These are phyloP conservation scores for Antheraea yamamai DNA, from an alignment of 2,888 invertebrate species.

Conservation along the genomic window DNA sequence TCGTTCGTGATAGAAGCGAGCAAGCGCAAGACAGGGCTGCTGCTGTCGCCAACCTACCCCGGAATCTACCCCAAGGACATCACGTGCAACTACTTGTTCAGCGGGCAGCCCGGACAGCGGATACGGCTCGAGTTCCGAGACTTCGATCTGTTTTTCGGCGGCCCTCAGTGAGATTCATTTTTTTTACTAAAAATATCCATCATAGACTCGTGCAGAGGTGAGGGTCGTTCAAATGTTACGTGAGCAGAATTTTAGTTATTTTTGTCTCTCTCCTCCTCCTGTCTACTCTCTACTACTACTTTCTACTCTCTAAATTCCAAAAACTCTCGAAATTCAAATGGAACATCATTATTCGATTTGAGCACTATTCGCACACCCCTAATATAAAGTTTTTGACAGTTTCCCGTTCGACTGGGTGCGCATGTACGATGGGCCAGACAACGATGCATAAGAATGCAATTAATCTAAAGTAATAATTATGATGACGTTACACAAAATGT, in stretches of 20 bases:
- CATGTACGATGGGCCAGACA: slow-evolving; percentile 96
- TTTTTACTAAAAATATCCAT: too few relatives aligned
- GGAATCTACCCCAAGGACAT: slow-evolving; percentile 99
- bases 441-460: slow-evolving; percentile 52
- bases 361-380: too few relatives aligned
- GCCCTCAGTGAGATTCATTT: slow-evolving; percentile 92
- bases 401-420: slow-evolving; percentile 99
- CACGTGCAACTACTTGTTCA: slow-evolving; percentile 95
- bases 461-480: too few relatives aligned
- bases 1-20: slow-evolving; percentile 92
- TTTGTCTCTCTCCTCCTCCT: too few relatives aligned
- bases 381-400: slow-evolving; percentile 74
- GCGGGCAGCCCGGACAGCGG: slow-evolving; percentile 93
- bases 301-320: too few relatives aligned
- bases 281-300: too few relatives aligned
- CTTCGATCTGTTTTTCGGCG: slow-evolving; percentile 99
- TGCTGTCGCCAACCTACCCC: slow-evolving; percentile 98
- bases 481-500: too few relatives aligned
- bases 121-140: slow-evolving; percentile 98
- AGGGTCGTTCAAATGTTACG: too few relatives aligned
- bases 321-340: too few relatives aligned
- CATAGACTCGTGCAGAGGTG: too few relatives aligned
- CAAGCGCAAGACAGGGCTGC: slow-evolving; percentile 89
- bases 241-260: too few relatives aligned
- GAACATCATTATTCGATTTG: too few relatives aligned